Evolutionary conservation across 2,888 invertebrate species (phyloP), one percentile per base, ranked within the genome.

Genomic region (Thera obeliscata): DNA sequence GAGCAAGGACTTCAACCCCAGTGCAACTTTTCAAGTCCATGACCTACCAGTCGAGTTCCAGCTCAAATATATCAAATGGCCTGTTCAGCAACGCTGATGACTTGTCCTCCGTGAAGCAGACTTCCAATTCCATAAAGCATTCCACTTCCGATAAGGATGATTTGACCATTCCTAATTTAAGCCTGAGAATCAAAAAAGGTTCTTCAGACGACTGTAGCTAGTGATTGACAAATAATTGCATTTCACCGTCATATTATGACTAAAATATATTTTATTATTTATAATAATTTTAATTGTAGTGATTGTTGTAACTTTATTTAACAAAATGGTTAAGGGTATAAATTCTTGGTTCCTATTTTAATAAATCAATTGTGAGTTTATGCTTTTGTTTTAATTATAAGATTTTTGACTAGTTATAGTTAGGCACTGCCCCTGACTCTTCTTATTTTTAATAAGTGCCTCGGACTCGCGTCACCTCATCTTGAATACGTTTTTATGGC

Each of bases 1-100:
- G 92, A 70, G 91, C 93, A n/a, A 87, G 94, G 1, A 95, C 95
- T 3, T 95, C 95, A 0, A 95, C 95, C 2, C 95, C 95, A 0
- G 93, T 95, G 6, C 94, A 93, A 68, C 86, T 90, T 35, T 93
- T 88, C 75, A 94, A 87, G 72, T 91, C 93, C 0, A 82, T 83
- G 74, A 87, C 87, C 0, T 93, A 89, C 74, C 89, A 88, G 67
- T 90, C 94, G 3, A 94, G 89, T 75, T 91, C 94, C 2, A 90
- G 91, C 74, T 94, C 94, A 0, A 94, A 93, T 73, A 76, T 87
- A 59, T 91, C 94, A 3, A 92, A 93, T 67, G 89, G 91, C 3
- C 79, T 94, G 57, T 94, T 94, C 74, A 93, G 94, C 72, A 94
- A 91, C 60, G 94, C 90, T 56, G 94, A 94, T 67, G 95, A 95